phyloP scores from a whole-genome alignment of 2,888 invertebrate genomes.

The Timema cristinae region DNA sequence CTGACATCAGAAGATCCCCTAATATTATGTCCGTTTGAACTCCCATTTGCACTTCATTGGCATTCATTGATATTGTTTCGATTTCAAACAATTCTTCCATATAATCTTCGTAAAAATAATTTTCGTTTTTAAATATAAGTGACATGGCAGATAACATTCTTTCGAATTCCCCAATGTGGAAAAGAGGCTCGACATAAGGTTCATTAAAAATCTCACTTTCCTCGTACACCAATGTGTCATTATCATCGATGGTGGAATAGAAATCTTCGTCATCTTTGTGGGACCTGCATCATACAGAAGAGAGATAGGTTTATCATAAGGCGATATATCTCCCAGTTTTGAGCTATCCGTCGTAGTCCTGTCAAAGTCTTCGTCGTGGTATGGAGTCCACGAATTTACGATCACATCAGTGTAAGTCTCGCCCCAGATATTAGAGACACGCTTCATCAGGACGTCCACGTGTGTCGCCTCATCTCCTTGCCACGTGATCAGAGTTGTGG shows the following conservation, averaged over 20 bases:
- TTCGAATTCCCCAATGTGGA: no score
- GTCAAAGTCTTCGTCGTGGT: neutral
- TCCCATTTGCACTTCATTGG: neutral
- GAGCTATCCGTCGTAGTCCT: no score
- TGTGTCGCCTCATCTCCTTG: neutral
- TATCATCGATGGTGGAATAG: no score
- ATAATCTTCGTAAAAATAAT: slow-evolving; percentile 1
- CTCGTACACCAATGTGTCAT: no score
- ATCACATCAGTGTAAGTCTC: neutral
- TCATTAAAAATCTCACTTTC: no score
- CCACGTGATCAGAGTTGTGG: neutral
- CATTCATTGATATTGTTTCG: neutral
- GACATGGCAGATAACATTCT: no score
- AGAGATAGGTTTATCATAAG: no score
- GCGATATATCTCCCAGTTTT: no score
- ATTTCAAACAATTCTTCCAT: slow-evolving; percentile 1
- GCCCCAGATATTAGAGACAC: neutral
- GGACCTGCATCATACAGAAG: no score
- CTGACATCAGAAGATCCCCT: slow-evolving; percentile 7
- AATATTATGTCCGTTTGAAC: slow-evolving; percentile 13
- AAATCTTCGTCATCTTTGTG: no score
- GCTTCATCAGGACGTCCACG: neutral
- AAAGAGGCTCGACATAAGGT: no score
- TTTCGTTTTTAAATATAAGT: neutral
- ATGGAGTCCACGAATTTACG: slow-evolving; percentile 9